Base-by-base conservation (phyloP, 2,797 vertebrate genomes). In the Alectoris magna region DNA sequence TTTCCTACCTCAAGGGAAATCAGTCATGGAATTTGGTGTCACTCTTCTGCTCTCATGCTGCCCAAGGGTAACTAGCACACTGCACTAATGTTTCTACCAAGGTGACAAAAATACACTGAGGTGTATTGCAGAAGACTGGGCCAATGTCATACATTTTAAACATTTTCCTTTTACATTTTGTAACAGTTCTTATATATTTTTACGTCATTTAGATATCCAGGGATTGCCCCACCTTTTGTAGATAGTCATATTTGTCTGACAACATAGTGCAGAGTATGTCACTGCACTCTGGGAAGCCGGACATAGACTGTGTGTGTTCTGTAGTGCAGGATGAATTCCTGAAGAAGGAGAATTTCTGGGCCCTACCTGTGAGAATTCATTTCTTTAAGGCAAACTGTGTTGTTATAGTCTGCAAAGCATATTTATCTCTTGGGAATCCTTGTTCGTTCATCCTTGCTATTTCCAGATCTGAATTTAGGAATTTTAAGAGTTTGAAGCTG, bases 311-410 rank as follows among this genome's bases (percentile, higher is more conserved):
- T 8, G 19, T 4, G 71, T 79, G 14, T 69, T 39, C 38, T 82
- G 29, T 29, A 59, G 5, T 51, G 24, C 19, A 72, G 36, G 23
- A 66, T 1, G 1, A 34, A 66, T 73, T 89, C 39, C 43, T 7
- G 22, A 72, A 17, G 14, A 51, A 67, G 29, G 7, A 73, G 27
- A 59, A 62, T 64, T 73, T 49, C 12, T 24, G 11, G 23, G 16
- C 24, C 7, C 5, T 12, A 26, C 11, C 0, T 11, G 0, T 46
- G 31, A 41, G 4, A 44, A 21, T 38, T 56, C 59, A 21, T 85
- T 16, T 59, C 19, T 34, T 21, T 21, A 64, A 58, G 14, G 13
- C 53, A 43, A 62, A 18, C 19, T 53, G 6, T 51, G 24, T 70
- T 39, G 4, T 74, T 87, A 26, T 53, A 7, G 16, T 67, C 43